Evolutionary conservation across 2,888 invertebrate species (phyloP).

Genomic region (Ypsolopha sequella): DNA sequence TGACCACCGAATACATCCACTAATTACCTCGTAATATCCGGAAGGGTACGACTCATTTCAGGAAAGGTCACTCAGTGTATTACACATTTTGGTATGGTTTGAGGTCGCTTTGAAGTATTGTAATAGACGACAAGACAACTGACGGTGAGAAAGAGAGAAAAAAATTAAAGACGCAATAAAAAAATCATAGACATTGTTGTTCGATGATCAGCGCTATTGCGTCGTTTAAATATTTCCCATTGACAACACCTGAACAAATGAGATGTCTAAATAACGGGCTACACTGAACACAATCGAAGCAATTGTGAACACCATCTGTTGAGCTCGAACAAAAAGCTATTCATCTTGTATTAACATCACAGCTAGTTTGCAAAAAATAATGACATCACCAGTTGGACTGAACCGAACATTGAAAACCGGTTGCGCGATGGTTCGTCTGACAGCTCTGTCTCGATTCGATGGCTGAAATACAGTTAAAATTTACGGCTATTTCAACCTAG

Average conservation of each 20-base stretch:
- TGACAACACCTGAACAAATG: constrained; percentile 18
- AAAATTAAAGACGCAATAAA: no score
- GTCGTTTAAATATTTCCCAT: constrained; percentile 6
- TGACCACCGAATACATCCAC: constrained; percentile 29
- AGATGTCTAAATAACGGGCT: constrained; percentile 13
- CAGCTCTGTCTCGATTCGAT: constrained; percentile 34
- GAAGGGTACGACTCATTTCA: not conserved
- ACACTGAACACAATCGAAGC: constrained; percentile 38
- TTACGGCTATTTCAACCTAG: constrained; percentile 40
- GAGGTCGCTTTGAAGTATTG: no score
- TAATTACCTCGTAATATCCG: constrained; percentile 9
- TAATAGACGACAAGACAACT: no score
- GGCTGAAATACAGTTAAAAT: constrained; percentile 43
- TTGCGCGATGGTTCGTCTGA: constrained; percentile 16
- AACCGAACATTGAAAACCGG: constrained; percentile 12
- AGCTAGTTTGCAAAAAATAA: constrained; percentile 43
- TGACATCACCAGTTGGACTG: constrained; percentile 45
- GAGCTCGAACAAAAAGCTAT: constrained; percentile 50
- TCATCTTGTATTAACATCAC: constrained; percentile 47
- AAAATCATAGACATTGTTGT: not conserved
- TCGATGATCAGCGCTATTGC: not conserved
- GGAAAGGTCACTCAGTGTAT: no score
- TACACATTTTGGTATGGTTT: no score
- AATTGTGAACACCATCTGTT: constrained; percentile 40
- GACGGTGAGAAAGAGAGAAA: no score